Evolutionary conservation across 1,140 invertebrate genomes (phyloP), one percentile per base, ranked within the genome.

Genomic region (Pantala flavescens): DNA sequence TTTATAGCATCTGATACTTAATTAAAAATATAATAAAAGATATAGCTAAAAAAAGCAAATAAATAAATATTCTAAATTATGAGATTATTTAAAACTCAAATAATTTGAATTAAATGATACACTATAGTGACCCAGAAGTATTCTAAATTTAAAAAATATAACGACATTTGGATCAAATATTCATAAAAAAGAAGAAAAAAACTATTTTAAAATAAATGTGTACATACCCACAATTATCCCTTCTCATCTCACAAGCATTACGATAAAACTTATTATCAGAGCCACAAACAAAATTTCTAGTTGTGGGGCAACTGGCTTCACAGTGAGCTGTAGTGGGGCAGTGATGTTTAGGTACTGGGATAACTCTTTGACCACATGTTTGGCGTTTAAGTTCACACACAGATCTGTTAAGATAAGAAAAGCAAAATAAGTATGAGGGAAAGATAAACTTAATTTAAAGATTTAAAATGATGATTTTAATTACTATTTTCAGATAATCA

Each of bases 221-320:
- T 36, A 83, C 85, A 86, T 81, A 93, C 91, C 94, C 94, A 83
- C 94, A 97, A 82, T 96, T 96, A 81, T 93, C 89, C 80, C 90
- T 89, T 81, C 91, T 91, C 94, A 98, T 96, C 81, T 95, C 91
- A 80, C 96, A 98, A 81, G 94, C 91, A 81, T 93, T 97, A 78
- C 90, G 88, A 84, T 98, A 98, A 78, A 96, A 91, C 80, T 92
- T 90, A 80, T 93, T 93, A 81, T 98, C 94, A 9, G 92, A 96
- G 24, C 93, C 95, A 82, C 96, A 98, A 70, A 97, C 93, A 78
- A 93, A 94, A 76, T 90, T 87, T 72, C 88, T 86, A 16, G 90
- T 88, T 24, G 90, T 89, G 74, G 86, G 85, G 79, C 91, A 92
- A 78, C 90, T 87, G 70, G 89, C 85, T 78, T 94, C 90, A 83